Evolutionary conservation across 1,140 invertebrate species (phyloP), one percentile per base, ranked within the genome.

Genomic region (Papilio glaucus): DNA sequence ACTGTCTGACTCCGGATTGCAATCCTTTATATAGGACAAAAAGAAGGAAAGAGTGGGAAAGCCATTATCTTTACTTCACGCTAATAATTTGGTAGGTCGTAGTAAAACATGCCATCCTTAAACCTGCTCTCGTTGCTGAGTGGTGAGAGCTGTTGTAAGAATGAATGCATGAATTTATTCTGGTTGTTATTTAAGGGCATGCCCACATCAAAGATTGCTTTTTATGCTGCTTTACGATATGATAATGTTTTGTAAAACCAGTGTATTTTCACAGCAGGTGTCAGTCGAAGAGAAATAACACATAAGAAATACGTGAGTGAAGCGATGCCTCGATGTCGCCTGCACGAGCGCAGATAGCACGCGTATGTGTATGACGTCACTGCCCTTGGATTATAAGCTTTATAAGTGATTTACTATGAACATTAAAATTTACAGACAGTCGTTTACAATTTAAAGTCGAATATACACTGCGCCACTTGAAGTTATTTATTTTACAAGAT

Each of bases 271-370:
- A 63, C 38, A 71, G 33, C 80, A 89, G 87, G 74, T 86, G 21
- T 83, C 77, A 62, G 74, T 89, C 53, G 81, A 85, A 77, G 81
- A 84, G 39, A 89, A 86, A 86, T 90, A 89, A 89, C 82, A 86
- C 70, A 80, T 74, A 80, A 71, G 39, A 82, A 73, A 75, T 80
- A 71, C 42, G 45, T 80, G 77, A 68, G 69, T 72, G 72, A 76
- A 79, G 75, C 69, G 76, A 70, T 80, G 75, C 82, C 74, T 78
- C 74, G 73, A 75, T 73, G 77, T 77, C 42, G 49, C n/a, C 38
- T 53, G 15, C 49, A 57, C 49, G 61, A 24, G 49, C 33, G 73
- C 42, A 45, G 21, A 42, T 13, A 57, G 39, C 61, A 61, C n/a
- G 39, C 33, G 57, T 72, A 39, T n/a, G 18, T 45, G n/a, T n/a